phyloP scores from a whole-genome alignment of 53 echinoderm and acorn worm genomes.

The Temnopleurus reevesii region DNA sequence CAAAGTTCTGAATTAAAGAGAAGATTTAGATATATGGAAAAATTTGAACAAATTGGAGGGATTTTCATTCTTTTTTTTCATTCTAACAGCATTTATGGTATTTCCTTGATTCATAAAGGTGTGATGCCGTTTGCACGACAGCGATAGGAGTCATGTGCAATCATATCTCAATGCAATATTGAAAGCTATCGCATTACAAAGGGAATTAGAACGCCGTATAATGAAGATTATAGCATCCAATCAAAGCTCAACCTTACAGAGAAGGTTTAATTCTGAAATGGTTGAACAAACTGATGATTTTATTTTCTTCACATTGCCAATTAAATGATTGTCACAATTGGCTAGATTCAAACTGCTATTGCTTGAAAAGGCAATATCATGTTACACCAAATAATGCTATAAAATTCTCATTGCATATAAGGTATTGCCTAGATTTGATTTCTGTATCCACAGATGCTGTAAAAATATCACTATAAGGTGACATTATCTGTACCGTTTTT shows the following conservation, averaged over 20 bases:
- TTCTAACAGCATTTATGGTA: not conserved
- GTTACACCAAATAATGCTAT: no score
- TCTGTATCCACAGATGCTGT: no score
- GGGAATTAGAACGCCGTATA: not conserved
- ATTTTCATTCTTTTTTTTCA: not conserved
- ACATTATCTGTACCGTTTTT: no score
- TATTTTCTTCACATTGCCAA: no score
- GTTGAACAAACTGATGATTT: no score
- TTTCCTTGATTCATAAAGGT: not conserved
- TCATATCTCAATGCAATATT: slow-evolving; percentile 13
- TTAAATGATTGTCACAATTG: no score
- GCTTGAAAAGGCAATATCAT: no score
- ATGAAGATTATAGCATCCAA: not conserved
- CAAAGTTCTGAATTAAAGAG: not conserved
- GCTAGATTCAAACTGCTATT: no score
- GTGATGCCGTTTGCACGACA: slow-evolving; percentile 7
- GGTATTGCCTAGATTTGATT: no score
- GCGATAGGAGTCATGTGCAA: not conserved
- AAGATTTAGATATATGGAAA: not conserved
- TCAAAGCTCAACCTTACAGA: not conserved
- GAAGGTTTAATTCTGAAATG: not conserved
- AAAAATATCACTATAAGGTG: no score
- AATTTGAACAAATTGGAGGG: no score
- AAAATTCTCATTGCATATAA: no score
- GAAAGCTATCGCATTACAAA: slow-evolving; percentile 7